Base-by-base conservation (phyloP, 2,888 invertebrate genomes). In the Psylliodes chrysocephalus region DNA sequence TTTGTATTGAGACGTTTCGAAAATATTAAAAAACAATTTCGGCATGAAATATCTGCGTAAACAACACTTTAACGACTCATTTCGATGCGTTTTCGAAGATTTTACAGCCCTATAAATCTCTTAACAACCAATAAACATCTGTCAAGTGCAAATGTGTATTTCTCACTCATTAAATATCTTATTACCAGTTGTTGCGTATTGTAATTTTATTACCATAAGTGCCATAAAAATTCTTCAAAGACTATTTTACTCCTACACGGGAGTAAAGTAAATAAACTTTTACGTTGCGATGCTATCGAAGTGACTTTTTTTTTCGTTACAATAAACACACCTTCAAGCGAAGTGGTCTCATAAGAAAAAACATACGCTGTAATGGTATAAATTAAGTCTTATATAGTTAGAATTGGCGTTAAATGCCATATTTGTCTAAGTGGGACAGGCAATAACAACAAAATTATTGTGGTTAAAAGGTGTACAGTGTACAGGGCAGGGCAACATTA, bases 181-280 rank as follows among this genome's bases (percentile, higher is more conserved):
- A 57, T 35, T 57, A 47, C 57, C 57, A 38, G 47, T 30, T 25
- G 15, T n/a, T 25, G 12, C 19, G 44, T 57, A 57, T 57, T 19
- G 35, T 33, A 2, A 57, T 47, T 57, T 57, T 57, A 57, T 25
- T 12, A 38, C 14, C 25, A 19, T 35, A 35, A 46, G 47, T 57
- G 57, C 22, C 19, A 57, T 46, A 38, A 57, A 57, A 47, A 57
- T 47, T 47, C 47, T 19, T 38, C 14, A 47, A 14, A 57, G 28
- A 47, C 15, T 57, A 14, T 46, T n/a, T 47, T 22, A 57, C 57
- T 35, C 57, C 57, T 22, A 57, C 57, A 57, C 14, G 33, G 22
- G 38, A 33, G 19, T 4, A n/a, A 19, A 25, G 40, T 28, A 57
- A 18, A 57, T 49, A 30, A 28, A 49, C 7, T 28, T 49, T 49